phyloP scores from a whole-genome alignment of 2,888 invertebrate genomes.

The Arenicola marina region DNA sequence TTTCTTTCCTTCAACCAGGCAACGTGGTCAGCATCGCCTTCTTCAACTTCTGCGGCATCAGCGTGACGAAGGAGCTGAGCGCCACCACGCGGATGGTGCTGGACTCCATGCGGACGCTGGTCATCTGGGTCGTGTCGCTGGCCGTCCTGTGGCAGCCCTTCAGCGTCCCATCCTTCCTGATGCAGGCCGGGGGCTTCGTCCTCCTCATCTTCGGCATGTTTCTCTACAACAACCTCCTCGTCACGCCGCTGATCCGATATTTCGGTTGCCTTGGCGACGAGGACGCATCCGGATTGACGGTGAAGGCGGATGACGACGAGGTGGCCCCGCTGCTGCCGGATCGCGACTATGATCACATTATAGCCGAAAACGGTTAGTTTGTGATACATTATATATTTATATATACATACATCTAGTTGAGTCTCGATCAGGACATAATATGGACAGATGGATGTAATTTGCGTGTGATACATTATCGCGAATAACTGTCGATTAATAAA shows the following conservation, averaged over 20 bases:
- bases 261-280: not conserved
- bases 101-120: conserved; percentile 83
- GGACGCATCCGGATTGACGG: no score
- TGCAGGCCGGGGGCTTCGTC: conserved; percentile 71
- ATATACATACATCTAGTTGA: no score
- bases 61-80: conserved; percentile 89
- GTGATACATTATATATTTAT: no score
- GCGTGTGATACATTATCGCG: no score
- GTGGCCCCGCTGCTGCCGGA: no score
- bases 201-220: conserved; percentile 76
- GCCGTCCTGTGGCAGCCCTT: conserved; percentile 77
- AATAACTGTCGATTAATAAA: no score
- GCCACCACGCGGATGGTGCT: conserved; percentile 90
- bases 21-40: conserved; percentile 86
- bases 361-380: no score
- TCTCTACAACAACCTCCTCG: conserved; percentile 72
- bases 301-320: no score
- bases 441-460: no score
- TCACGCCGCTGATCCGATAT: conserved; percentile 27
- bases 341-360: no score
- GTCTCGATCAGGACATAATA: no score
- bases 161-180: conserved; percentile 32
- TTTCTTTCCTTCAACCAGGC: conserved; percentile 64
- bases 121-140: conserved; percentile 87
- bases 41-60: conserved; percentile 90